phyloP scores from a whole-genome alignment of 2,113 vertebrate species.

The Hyla sarda region DNA sequence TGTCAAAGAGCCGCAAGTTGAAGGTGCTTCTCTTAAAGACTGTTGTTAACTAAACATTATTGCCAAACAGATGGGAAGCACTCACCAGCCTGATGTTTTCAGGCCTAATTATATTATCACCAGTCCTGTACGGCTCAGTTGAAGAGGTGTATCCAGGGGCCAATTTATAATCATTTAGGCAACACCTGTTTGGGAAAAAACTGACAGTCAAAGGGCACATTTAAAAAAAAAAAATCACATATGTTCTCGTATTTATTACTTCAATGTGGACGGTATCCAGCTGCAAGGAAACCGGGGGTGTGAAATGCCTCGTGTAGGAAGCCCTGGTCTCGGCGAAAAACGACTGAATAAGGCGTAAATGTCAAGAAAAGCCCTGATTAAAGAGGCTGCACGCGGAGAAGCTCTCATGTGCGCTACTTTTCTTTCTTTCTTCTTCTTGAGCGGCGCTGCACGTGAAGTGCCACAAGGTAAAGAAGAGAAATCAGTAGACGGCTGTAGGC shows the following conservation, averaged over 20 bases:
- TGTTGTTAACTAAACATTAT: slow-evolving; percentile 88
- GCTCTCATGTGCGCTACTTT: not conserved
- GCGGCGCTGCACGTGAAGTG: not conserved
- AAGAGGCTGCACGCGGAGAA: not conserved
- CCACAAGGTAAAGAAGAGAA: too few species aligned
- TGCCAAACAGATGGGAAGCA: slow-evolving; percentile 95
- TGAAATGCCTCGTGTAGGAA: not conserved
- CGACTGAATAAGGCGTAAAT: slow-evolving; percentile 10
- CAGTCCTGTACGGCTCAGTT: slow-evolving; percentile 87
- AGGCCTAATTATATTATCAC: slow-evolving; percentile 98
- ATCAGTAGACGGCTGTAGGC: too few species aligned
- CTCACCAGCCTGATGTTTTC: slow-evolving; percentile 93
- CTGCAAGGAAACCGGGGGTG: slow-evolving; percentile 71
- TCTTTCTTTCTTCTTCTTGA: too few species aligned
- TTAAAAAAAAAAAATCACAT: slow-evolving; percentile 80
- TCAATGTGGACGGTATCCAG: slow-evolving; percentile 74
- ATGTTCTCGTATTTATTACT: slow-evolving; percentile 80
- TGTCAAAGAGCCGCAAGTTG: slow-evolving; percentile 82
- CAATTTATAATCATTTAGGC: slow-evolving; percentile 99
- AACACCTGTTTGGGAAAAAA: slow-evolving; percentile 98
- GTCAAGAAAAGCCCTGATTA: not conserved
- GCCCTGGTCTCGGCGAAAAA: not conserved
- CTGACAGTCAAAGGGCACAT: slow-evolving; percentile 89
- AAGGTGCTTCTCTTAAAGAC: slow-evolving; percentile 87
- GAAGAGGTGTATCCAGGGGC: slow-evolving; percentile 96